A percentile compares a stretch with the other conserved stretches of the same genome.
These are phyloP conservation scores for Enteromius paludinosus DNA, from an alignment of 2,797 vertebrate genomes.

Conservation along the genomic window DNA sequence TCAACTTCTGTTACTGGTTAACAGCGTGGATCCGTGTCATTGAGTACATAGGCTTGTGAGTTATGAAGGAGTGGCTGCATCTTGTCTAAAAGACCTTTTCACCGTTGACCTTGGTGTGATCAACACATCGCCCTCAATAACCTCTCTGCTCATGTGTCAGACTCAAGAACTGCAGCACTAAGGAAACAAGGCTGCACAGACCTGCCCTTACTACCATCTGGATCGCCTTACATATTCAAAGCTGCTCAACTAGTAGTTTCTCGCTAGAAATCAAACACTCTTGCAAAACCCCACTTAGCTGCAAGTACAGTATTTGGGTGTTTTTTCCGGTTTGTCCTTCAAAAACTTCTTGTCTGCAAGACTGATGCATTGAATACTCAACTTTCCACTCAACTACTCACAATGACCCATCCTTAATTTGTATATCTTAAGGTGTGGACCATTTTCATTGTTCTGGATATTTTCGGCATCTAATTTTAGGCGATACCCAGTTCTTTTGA, in stretches of 20 bases:
- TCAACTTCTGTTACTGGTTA: constrained; percentile 34
- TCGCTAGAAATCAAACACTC: constrained; percentile 8
- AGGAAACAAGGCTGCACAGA: not conserved
- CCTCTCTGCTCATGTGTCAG: constrained; percentile 7
- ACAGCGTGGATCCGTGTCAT: not conserved
- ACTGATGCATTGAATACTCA: not conserved
- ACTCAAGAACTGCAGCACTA: constrained; percentile 6
- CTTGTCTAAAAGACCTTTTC: constrained; percentile 1
- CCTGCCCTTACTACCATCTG: not conserved
- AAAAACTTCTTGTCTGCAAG: not conserved
- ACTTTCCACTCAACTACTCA: not conserved
- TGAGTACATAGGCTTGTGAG: not conserved
- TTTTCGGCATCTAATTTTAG: not conserved
- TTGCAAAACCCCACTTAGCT: not conserved
- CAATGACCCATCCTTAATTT: too few relatives aligned
- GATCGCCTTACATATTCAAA: not conserved
- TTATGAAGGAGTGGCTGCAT: constrained; percentile 8
- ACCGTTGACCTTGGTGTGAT: constrained; percentile 6
- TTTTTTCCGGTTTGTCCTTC: not conserved
- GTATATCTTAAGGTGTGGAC: not conserved
- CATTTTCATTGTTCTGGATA: not conserved
- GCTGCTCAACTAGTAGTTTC: constrained; percentile 19
- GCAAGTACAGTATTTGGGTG: not conserved
- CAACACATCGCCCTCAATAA: not conserved
- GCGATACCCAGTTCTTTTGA: not conserved